Base-by-base conservation (phyloP, 2,797 vertebrate species). In the Onychomys leucogaster region DNA sequence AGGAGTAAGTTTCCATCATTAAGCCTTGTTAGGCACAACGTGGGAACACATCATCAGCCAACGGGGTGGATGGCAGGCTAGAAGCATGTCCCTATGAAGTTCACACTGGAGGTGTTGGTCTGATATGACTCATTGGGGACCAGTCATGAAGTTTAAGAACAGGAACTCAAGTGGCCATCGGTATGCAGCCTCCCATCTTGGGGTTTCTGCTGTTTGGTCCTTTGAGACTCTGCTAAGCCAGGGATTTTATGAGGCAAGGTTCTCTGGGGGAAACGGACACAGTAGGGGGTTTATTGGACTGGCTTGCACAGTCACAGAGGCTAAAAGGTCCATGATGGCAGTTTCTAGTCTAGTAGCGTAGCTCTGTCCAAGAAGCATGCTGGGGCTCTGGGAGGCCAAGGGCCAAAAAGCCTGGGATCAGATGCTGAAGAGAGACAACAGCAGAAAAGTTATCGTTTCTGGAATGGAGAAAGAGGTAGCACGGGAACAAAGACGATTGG, bases 61-160 rank as follows among this genome's bases (percentile, higher is more conserved):
- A 9, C 21, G 57, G 2, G 11, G 6, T 49, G 37, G 25, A 52
- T 34, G 21, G 0, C 27, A 82, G 43, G 46, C 7, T 73, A 43
- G n/a, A 25, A 21, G 21, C 32, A 11, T 2, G 0, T 21, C 0
- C 5, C 10, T 11, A 2, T 13, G 21, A 86, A 37, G 3, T 52
- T 94, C 83, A 67, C 52, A 29, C 0, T 46, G 46, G 57, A 93
- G 11, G 41, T 27, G 12, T 25, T 41, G 55, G 11, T 55, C 37
- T 41, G 21, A 57, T 46, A 52, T 27, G 37, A 75, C 27, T 57
- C 9, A 37, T 37, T 16, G 37, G 82, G 67, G 12, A 17, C 13
- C 76, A 43, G 2, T 69, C 41, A 19, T 0, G 7, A n/a, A 55
- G 71, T 27, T 29, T 69, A 10, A 77, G 49, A 82, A 7, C 25